These are phyloP conservation scores for Pluvianellus socialis DNA, from an alignment of 2,113 vertebrate genomes.

Conservation along the genomic window DNA sequence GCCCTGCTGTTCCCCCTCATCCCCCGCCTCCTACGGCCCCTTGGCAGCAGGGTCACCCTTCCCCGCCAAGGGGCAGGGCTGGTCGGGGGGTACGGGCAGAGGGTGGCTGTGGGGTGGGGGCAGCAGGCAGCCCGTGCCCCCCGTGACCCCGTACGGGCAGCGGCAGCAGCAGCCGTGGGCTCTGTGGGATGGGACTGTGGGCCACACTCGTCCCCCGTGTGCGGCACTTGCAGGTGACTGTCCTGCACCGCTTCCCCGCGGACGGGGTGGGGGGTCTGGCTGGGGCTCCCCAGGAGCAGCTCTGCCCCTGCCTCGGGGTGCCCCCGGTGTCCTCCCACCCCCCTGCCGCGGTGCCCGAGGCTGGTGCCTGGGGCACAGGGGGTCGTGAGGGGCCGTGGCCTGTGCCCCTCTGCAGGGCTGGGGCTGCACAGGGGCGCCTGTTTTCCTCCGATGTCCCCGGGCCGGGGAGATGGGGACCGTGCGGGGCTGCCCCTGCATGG, in stretches of 20 bases:
- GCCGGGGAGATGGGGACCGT: background rate
- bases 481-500: background rate
- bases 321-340: background rate
- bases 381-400: fast-evolving
- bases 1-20: conserved; percentile 42
- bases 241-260: fast-evolving
- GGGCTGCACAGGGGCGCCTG: background rate
- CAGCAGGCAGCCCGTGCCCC: background rate
- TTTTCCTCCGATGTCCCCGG: background rate
- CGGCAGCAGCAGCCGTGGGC: background rate
- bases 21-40: background rate
- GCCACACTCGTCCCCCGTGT: fast-evolving
- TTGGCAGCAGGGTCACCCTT: background rate
- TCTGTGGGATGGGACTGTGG: fast-evolving
- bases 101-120: background rate
- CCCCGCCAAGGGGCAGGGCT: background rate
- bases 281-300: background rate
- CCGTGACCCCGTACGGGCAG: fast-evolving
- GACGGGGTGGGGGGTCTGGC: fast-evolving
- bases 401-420: background rate
- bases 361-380: fast-evolving
- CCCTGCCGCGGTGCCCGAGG: fast-evolving
- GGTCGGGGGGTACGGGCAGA: background rate
- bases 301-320: background rate
- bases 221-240: background rate